A percentile compares a stretch with the other conserved stretches of the same genome.
phyloP scores from a whole-genome alignment of 1,140 invertebrate species.

The Nephila pilipes region DNA sequence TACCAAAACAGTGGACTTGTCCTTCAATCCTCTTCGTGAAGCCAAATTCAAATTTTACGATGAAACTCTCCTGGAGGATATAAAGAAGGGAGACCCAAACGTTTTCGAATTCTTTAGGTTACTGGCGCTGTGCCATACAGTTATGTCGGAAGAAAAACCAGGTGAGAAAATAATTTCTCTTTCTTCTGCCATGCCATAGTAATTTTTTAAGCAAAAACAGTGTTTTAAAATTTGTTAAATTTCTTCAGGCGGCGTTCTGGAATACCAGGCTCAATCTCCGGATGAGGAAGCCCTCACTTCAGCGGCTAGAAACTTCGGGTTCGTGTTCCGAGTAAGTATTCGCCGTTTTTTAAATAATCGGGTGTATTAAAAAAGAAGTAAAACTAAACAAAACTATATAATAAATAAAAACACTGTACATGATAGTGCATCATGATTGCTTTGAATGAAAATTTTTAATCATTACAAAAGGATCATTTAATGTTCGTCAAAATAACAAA shows the following conservation, averaged over 20 bases:
- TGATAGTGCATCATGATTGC: too few relatives aligned
- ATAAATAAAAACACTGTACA: too few relatives aligned
- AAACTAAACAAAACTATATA: too few relatives aligned
- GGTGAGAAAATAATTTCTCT: constrained; percentile 82
- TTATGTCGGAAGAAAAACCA: constrained; percentile 96
- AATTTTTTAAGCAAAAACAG: too few relatives aligned
- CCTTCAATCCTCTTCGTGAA: constrained; percentile 95
- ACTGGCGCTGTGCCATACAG: constrained; percentile 95
- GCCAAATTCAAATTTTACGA: constrained; percentile 97
- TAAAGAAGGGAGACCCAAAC: constrained; percentile 86
- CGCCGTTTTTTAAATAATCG: not conserved
- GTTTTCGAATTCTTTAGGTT: constrained; percentile 93
- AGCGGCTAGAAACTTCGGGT: constrained; percentile 98
- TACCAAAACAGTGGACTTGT: constrained; percentile 92
- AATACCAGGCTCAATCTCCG: constrained; percentile 96
- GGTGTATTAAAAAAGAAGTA: too few relatives aligned
- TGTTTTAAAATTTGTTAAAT: not conserved
- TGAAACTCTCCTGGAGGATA: constrained; percentile 91
- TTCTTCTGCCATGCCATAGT: too few relatives aligned
- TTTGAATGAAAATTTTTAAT: too few relatives aligned
- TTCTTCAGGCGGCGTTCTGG: constrained; percentile 80
- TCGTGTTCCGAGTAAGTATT: constrained; percentile 92
- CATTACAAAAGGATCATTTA: too few relatives aligned
- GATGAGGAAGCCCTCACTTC: constrained; percentile 98
- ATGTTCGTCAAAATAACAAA: too few relatives aligned